Conservation (phyloP, 1,140 invertebrate species). For the Drosophila lowei region DNA sequence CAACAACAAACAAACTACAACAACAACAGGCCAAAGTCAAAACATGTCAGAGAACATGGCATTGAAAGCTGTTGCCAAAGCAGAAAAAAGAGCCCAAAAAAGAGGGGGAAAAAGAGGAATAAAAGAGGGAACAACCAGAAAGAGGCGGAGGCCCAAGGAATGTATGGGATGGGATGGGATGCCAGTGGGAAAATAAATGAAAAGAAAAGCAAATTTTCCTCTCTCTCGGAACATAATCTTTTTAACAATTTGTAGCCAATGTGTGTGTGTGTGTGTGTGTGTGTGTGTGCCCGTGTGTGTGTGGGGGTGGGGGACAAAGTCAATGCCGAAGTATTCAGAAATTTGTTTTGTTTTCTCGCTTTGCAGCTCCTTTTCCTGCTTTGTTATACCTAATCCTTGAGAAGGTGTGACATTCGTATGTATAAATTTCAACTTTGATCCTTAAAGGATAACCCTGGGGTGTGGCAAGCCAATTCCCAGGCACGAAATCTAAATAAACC, state of each 20-base stretch:
- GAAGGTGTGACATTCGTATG: slow-evolving; percentile 76
- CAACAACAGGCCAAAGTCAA: slow-evolving; percentile 29
- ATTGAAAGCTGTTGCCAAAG: slow-evolving; percentile 65
- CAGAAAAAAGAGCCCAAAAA: slow-evolving; percentile 12
- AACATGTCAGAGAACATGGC: slow-evolving; percentile 67
- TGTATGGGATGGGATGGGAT: slow-evolving; percentile 36
- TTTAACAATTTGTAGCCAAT: slow-evolving; percentile 63
- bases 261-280: slow-evolving; percentile 13
- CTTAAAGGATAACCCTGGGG: slow-evolving; percentile 72
- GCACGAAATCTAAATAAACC: slow-evolving; percentile 52
- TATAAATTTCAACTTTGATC: slow-evolving; percentile 81
- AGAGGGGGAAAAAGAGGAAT: not conserved
- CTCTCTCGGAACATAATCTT: slow-evolving; percentile 63
- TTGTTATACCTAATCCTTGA: slow-evolving; percentile 68
- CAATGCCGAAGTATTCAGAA: slow-evolving; percentile 58
- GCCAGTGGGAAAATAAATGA: slow-evolving; percentile 4
- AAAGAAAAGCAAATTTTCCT: slow-evolving; percentile 34
- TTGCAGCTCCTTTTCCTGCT: slow-evolving; percentile 21
- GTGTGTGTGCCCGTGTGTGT: not conserved
- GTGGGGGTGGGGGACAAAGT: slow-evolving; percentile 41
- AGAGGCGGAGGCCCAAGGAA: slow-evolving; percentile 40
- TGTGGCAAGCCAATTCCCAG: slow-evolving; percentile 63
- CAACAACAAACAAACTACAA: slow-evolving; percentile 12
- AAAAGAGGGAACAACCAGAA: slow-evolving; percentile 9
- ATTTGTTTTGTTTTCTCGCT: slow-evolving; percentile 49